Base-by-base conservation (phyloP, 2,113 vertebrate genomes). In the Alligator mississippiensis region DNA sequence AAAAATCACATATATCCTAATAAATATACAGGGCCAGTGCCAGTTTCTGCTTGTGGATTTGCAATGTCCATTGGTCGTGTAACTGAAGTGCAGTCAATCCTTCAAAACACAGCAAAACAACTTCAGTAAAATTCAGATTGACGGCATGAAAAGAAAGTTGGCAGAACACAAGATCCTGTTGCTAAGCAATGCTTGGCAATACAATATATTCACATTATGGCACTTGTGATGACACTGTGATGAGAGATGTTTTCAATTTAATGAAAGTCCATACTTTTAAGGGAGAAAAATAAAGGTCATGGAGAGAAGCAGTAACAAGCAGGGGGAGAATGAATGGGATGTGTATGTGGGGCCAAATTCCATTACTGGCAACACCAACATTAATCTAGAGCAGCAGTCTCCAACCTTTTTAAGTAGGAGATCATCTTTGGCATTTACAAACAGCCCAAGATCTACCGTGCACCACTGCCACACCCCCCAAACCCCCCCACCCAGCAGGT, bases 171-270 rank as follows among this genome's bases (percentile, higher is more conserved):
- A 84, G 93, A 92, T 94, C 95, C 96, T 0, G 97, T 98, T 97
- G 97, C 98, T 97, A 97, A 96, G 98, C 74, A 82, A 96, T 95
- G 87, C 92, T 95, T 97, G 94, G 95, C 97, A 97, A 90, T 91
- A 74, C 5, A 95, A 80, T 86, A 59, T 55, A 61, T 0, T 11
- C 84, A 83, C 74, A 64, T 87, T 86, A 92, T 93, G 96, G 91
- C 79, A 72, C 89, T 94, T 90, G 85, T 87, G 96, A 94, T 93
- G 93, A 95, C 90, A 94, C 95, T 74, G 64, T 9, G 30, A 79
- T 93, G 86, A 96, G 63, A 90, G 66, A 89, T 89, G 66, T 92
- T 95, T 97, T 92, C 92, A 87, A 19, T 84, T 80, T 74, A 86
- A 89, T 87, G 80, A 90, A 94, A 95, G 96, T 55, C 27, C 54